Conservation (phyloP, 1,140 invertebrate genomes). For the Anoplolepis gracilipes region DNA sequence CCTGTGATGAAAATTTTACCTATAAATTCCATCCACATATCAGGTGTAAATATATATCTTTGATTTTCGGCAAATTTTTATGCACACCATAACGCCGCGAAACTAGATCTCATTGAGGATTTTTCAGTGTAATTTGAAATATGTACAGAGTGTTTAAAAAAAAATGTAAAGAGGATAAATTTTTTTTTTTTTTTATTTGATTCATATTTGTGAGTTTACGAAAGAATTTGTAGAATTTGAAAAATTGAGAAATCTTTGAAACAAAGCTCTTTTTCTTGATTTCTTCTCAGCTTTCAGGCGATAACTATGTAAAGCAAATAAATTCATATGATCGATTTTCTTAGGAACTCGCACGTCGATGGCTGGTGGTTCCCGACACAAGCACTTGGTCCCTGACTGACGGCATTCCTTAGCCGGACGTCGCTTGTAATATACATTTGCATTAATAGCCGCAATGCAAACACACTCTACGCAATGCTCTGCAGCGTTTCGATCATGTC, state of each 20-base stretch:
- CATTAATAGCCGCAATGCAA: conserved; percentile 70
- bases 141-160: not conserved
- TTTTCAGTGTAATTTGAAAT: not conserved
- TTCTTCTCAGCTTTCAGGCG: not conserved
- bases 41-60: not conserved
- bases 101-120: not conserved
- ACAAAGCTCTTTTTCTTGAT: not conserved
- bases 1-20: not conserved
- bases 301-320: not conserved
- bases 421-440: conserved; percentile 72
- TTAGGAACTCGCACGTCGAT: not conserved
- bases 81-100: not conserved
- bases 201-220: not conserved
- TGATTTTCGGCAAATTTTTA: not conserved
- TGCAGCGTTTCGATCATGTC: not conserved
- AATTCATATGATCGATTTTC: not conserved
- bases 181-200: not conserved
- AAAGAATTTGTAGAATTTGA: not conserved
- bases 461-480: conserved; percentile 5
- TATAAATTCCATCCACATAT: not conserved
- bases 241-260: not conserved
- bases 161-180: too few species aligned
- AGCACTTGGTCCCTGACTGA: conserved; percentile 76
- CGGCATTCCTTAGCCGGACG: conserved; percentile 67
- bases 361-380: conserved; percentile 64